Evolutionary conservation across 2,888 invertebrate genomes (phyloP), one percentile per base, ranked within the genome.

Genomic region (Stenotaenia linearis): DNA sequence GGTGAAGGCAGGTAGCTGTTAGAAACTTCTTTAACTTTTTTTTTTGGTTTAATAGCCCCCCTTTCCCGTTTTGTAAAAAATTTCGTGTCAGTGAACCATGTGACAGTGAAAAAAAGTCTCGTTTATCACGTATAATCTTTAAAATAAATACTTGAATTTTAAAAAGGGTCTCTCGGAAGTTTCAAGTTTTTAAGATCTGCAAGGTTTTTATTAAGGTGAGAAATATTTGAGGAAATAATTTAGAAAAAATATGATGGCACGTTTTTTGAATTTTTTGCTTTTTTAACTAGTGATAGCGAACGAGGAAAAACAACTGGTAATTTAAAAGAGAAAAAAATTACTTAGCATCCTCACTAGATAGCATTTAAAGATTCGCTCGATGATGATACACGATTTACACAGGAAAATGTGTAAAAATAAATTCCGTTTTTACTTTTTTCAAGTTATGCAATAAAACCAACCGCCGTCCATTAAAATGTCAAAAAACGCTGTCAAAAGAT

Each of bases 1-100:
- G 69, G 69, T 69, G 69, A 28, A 69, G 25, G 69, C 69, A 69
- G 69, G 69, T 69, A 69, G 69, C 69, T 69, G 69, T 69, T 69
- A 28, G 50, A 50, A 12, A 69, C 28, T 69, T 25, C n/a, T 69
- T 69, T 69, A 25, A 1, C 1, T 21, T 10, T 56, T 56, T 21
- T 56, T 56, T 61, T 25, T 28, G 5, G 28, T 23, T n/a, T 69
- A n/a, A 28, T 3, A 45, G 3, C 45, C 45, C 45, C 45, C 18
- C 12, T 45, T 12, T 45, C 18, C 10, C 25, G 12, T 25, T 69
- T 28, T 0, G 9, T 23, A 61, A 61, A 69, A 69, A 69, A 69
- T 28, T 7, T 50, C 50, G 50, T 50, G 50, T 50, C 50, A 50
- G 18, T 50, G 50, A 50, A 50, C 50, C 50, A 50, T 18, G 69